A percentile compares a stretch with the other conserved stretches of the same genome.
phyloP scores from a whole-genome alignment of 2,888 invertebrate species.

The Tetheella fluctuosa region DNA sequence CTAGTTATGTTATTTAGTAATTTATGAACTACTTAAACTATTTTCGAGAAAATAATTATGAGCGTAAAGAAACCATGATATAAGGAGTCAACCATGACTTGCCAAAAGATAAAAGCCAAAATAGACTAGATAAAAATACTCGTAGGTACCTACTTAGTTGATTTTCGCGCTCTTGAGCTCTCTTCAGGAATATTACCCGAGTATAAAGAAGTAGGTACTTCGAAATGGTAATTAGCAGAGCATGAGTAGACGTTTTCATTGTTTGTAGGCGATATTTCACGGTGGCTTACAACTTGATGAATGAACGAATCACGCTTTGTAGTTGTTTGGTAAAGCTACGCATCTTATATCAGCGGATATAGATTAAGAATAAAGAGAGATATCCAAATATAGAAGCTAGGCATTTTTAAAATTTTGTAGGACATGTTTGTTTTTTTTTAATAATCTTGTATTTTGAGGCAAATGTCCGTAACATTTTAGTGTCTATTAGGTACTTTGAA shows the following conservation, averaged over 20 bases:
- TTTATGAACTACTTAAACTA: no score
- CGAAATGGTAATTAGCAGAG: conserved; percentile 4
- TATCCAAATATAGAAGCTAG: no score
- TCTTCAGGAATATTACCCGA: not conserved
- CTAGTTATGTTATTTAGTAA: no score
- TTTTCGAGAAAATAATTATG: no score
- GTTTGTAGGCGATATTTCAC: conserved; percentile 22
- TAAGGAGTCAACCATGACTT: no score
- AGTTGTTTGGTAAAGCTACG: not conserved
- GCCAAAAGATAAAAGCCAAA: no score
- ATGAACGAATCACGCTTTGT: conserved; percentile 23
- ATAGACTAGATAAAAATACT: not conserved
- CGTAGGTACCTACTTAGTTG: not conserved
- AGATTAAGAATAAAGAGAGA: not conserved
- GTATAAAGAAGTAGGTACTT: not conserved
- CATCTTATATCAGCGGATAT: not conserved
- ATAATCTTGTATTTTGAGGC: no score
- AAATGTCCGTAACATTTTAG: no score
- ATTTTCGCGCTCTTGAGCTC: not conserved
- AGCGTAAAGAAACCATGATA: no score
- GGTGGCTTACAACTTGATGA: conserved; percentile 25
- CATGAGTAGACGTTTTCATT: conserved; percentile 23
- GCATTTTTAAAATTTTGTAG: no score
- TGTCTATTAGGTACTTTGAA: no score
- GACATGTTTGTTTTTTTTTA: no score